Evolutionary conservation across 2,888 invertebrate species (phyloP), one percentile per base, ranked within the genome.

Genomic region (Drosophila borborema): DNA sequence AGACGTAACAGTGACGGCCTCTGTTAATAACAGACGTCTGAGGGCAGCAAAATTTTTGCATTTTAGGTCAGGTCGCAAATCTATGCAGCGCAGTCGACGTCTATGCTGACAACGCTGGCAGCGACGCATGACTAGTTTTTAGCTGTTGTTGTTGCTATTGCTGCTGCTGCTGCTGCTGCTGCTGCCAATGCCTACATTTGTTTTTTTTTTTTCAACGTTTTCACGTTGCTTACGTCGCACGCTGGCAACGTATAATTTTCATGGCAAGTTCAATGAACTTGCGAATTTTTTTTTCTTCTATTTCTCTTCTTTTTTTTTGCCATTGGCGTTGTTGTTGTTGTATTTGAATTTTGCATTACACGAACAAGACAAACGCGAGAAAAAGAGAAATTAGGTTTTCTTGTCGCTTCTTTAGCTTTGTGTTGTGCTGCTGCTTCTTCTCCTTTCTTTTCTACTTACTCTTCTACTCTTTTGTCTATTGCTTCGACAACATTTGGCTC

Each of bases 11-110:
- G 77, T 12, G 60, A 10, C 69, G 65, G 60, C 41, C 63, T 60
- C 76, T 83, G 81, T 83, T 86, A 81, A 59, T 45, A 58, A 55
- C 73, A 78, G 77, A 40, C 61, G 58, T 69, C 58, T 23, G 64
- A 69, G 69, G 68, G 73, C 68, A 74, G 68, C 58, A 72, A 71
- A 80, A 81, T 82, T 90, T 91, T 86, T 90, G 90, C 90, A 91
- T 92, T 92, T 92, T 92, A 91, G 92, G 92, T 92, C 92, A 92
- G 92, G 91, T 92, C 85, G 83, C 91, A 91, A 91, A 91, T 91
- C 90, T 87, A 91, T 91, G 90, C 89, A 88, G 72, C 77, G 71
- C 59, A 49, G 71, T 41, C 59, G 23, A 2, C 61, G 59, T 63
- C 77, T 28, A 68, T 65, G 72, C 59, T 67, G 72, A 72, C 59